Evolutionary conservation across 1,140 invertebrate genomes (phyloP), one percentile per base, ranked within the genome.

Genomic region (Anoplolepis gracilipes): DNA sequence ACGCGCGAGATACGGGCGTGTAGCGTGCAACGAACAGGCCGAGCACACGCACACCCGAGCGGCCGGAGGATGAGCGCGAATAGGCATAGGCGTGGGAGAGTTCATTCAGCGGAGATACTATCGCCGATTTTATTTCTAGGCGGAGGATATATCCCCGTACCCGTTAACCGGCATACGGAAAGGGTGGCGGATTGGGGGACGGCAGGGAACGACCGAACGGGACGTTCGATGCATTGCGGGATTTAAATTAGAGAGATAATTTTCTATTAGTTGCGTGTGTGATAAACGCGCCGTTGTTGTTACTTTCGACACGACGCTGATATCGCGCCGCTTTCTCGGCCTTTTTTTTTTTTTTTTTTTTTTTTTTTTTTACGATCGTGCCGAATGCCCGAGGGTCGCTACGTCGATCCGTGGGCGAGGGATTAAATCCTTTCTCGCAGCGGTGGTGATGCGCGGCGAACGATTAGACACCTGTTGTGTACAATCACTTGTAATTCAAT

Each of bases 51-150:
- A 81, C 82, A 72, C 88, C 85, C 46, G 85, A 77, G 85, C 72
- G 81, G 81, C 46, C 70, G 59, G 57, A 78, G 85, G 87, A 90
- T 59, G 88, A 87, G 76, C 85, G 88, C 89, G 86, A 89, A 89
- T 90, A 87, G 85, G 84, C 91, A 94, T 94, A 95, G 94, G 94
- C 94, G 94, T 95, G 94, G 93, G 94, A 95, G 94, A 95, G 94
- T 95, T 94, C 93, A 94, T 95, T 95, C 91, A 94, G 93, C 89
- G 93, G 91, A 95, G 94, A 94, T 95, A 94, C 92, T 95, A 95
- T 95, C 94, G 91, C 92, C 93, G 94, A 94, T 94, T 94, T 94
- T 94, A 95, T 94, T 94, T 92, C 88, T 93, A 94, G 92, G 91
- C 93, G 94, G 93, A 93, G 94, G 93, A 93, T 94, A 94, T 95